phyloP scores from a whole-genome alignment of 2,888 invertebrate genomes.

The Phengaris alcon region DNA sequence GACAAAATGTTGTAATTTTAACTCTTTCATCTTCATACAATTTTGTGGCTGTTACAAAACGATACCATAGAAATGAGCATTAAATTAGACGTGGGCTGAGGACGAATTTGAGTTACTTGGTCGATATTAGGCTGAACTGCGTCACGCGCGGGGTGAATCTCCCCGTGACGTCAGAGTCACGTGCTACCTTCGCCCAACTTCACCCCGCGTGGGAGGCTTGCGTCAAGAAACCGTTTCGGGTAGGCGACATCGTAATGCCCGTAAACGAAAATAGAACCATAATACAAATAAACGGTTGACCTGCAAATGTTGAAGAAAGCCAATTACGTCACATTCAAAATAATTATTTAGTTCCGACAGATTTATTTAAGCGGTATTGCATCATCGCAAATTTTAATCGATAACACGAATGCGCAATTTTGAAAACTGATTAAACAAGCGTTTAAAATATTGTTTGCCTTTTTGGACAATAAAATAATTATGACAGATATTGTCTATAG shows the following conservation, averaged over 20 bases:
- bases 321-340: slow-evolving; percentile 26
- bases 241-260: not conserved
- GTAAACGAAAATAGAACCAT: slow-evolving; percentile 29
- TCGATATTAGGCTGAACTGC: slow-evolving; percentile 37
- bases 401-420: slow-evolving; percentile 62
- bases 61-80: not conserved
- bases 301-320: slow-evolving; percentile 14
- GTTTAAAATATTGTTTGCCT: slow-evolving; percentile 27
- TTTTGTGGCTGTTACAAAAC: not conserved
- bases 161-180: slow-evolving; percentile 58
- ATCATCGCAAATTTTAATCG: slow-evolving; percentile 51
- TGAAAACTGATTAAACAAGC: slow-evolving; percentile 68
- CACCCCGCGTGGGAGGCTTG: slow-evolving; percentile 32
- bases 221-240: slow-evolving; percentile 23
- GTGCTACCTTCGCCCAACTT: slow-evolving; percentile 31
- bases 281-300: slow-evolving; percentile 30
- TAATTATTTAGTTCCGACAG: slow-evolving; percentile 49
- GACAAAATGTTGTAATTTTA: not conserved
- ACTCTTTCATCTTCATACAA: slow-evolving; percentile 5
- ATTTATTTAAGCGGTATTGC: slow-evolving; percentile 48
- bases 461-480: not conserved
- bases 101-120: slow-evolving; percentile 33
- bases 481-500: no score
- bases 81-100: slow-evolving; percentile 6
- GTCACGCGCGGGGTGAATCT: slow-evolving; percentile 44